Percentiles rank a stretch among this genome's conserved stretches.
phyloP scores from a whole-genome alignment of 1,140 invertebrate genomes.

The Augochlora pura region DNA sequence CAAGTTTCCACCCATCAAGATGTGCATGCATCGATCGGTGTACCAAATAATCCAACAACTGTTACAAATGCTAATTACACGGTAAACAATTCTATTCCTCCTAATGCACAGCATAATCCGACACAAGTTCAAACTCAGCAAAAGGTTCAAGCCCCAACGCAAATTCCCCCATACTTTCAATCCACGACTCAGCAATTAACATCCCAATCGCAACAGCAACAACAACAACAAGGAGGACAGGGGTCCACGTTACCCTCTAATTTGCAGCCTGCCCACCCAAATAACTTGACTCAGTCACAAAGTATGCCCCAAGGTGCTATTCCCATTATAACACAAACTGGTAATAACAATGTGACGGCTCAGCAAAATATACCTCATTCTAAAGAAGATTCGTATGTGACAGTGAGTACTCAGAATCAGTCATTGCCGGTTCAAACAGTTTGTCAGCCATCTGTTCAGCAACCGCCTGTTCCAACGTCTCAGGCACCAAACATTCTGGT shows the following conservation, averaged over 20 bases:
- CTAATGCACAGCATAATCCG: slow-evolving; percentile 65
- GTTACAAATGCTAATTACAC: slow-evolving; percentile 59
- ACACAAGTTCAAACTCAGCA: slow-evolving; percentile 61
- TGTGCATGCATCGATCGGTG: slow-evolving; percentile 63
- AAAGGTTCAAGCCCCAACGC: slow-evolving; percentile 67
- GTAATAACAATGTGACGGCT: slow-evolving; percentile 80
- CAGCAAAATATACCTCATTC: slow-evolving; percentile 75
- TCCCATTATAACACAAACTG: slow-evolving; percentile 81
- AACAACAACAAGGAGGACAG: slow-evolving; percentile 69
- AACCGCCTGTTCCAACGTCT: slow-evolving; percentile 63
- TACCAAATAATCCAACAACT: slow-evolving; percentile 61
- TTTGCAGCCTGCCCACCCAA: slow-evolving; percentile 81
- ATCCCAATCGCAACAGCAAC: slow-evolving; percentile 61
- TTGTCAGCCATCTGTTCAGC: slow-evolving; percentile 62
- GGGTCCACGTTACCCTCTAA: slow-evolving; percentile 82
- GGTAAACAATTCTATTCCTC: slow-evolving; percentile 60
- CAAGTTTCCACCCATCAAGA: slow-evolving; percentile 71
- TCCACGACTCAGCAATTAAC: slow-evolving; percentile 57
- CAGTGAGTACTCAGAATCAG: slow-evolving; percentile 68
- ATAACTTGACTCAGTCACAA: slow-evolving; percentile 79
- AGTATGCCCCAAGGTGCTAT: slow-evolving; percentile 82
- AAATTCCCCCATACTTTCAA: slow-evolving; percentile 71
- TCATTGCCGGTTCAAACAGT: slow-evolving; percentile 67
- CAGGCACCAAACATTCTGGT: slow-evolving; percentile 72
- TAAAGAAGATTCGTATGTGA: slow-evolving; percentile 68